A percentile compares a stretch with the other conserved stretches of the same genome.
These are phyloP conservation scores for Strix occidentalis DNA, from an alignment of 2,797 vertebrate genomes.

Conservation along the genomic window DNA sequence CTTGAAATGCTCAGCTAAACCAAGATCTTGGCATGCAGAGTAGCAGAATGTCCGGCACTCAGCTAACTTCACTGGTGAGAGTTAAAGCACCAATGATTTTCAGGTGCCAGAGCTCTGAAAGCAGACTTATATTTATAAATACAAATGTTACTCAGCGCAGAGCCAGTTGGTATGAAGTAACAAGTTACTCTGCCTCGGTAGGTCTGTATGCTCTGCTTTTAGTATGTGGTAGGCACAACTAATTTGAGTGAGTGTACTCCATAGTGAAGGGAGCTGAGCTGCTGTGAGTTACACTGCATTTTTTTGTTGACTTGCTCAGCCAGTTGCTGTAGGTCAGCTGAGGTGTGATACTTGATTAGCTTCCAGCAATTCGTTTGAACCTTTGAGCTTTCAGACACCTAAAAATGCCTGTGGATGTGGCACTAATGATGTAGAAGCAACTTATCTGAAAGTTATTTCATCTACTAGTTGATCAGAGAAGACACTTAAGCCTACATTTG, in stretches of 20 bases:
- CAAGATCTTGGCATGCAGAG: background rate
- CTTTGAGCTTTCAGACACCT: background rate
- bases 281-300: background rate
- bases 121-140: slow-evolving; percentile 2
- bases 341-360: background rate
- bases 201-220: background rate
- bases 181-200: background rate
- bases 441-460: slow-evolving; percentile 1
- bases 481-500: background rate
- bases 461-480: background rate
- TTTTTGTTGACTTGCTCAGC: background rate
- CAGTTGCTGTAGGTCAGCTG: background rate
- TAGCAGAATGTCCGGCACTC: background rate
- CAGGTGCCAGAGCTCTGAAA: background rate
- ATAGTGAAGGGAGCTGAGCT: background rate
- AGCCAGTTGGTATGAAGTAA: background rate
- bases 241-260: background rate
- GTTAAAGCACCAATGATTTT: background rate
- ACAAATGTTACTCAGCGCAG: background rate
- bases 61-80: background rate
- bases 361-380: background rate
- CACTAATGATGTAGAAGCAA: background rate
- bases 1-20: background rate
- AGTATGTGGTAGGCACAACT: background rate
- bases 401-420: background rate